Conservation (phyloP, 92 coral and sea anemone species). For the Paramuricea clavata region DNA sequence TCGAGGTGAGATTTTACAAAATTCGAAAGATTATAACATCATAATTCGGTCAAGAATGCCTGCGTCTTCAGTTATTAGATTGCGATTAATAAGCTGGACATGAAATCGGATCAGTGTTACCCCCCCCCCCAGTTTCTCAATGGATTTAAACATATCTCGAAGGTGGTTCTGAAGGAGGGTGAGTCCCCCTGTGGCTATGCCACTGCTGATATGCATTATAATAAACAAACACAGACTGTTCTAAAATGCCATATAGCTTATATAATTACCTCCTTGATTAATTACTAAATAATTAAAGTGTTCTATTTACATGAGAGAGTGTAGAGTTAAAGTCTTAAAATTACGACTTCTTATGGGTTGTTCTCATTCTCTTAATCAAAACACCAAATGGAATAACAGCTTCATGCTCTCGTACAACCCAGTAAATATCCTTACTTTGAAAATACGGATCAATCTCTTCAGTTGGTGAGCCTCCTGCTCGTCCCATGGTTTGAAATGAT, state of each 20-base stretch:
- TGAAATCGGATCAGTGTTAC: no score
- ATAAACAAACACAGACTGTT: neutral
- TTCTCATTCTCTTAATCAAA: slow-evolving; percentile 84
- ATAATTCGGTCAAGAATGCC: no score
- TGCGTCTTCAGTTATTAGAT: no score
- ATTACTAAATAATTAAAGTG: neutral
- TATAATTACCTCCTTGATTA: neutral
- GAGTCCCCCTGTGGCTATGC: no score
- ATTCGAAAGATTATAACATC: no score
- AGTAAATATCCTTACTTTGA: slow-evolving; percentile 86
- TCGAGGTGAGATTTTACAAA: no score
- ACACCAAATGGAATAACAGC: slow-evolving; percentile 94
- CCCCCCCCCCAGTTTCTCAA: no score
- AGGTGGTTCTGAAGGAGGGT: no score
- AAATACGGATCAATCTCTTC: slow-evolving; percentile 98
- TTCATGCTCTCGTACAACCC: slow-evolving; percentile 86
- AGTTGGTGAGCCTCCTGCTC: slow-evolving; percentile 76
- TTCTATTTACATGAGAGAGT: neutral
- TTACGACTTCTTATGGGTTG: neutral
- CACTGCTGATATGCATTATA: no score
- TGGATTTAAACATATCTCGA: no score
- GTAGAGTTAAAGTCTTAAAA: neutral
- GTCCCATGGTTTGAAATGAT: slow-evolving; percentile 88
- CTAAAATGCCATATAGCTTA: neutral
- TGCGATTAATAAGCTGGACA: no score